Conservation (phyloP, 1,140 invertebrate species). For the Sinella curviseta region DNA sequence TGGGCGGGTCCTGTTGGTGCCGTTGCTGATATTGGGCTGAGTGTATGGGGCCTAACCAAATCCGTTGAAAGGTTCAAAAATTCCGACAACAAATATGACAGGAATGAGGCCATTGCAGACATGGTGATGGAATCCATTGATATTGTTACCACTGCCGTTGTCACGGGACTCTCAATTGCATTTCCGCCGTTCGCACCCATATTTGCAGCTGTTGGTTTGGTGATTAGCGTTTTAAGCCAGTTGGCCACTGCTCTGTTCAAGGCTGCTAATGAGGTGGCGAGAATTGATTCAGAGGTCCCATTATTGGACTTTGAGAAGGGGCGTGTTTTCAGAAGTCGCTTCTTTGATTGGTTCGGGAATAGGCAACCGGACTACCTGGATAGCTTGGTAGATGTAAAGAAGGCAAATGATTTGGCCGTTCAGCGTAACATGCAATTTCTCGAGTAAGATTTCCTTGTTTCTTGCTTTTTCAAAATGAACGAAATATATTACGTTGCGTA, state of each 20-base stretch:
- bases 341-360: not conserved
- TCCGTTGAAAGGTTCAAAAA: not conserved
- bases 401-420: constrained; percentile 16
- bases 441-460: not conserved
- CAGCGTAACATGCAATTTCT: not conserved
- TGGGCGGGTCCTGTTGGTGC: constrained; percentile 25
- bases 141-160: constrained; percentile 11
- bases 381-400: not conserved
- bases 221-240: not conserved
- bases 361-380: not conserved
- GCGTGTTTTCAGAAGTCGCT: not conserved
- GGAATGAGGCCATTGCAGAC: constrained; percentile 31
- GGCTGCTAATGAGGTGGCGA: constrained; percentile 10
- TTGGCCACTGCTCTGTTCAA: not conserved
- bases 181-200: constrained; percentile 24
- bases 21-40: constrained; percentile 24
- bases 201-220: constrained; percentile 6
- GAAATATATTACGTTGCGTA: not conserved
- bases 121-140: constrained; percentile 18
- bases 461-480: constrained; percentile 13
- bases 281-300: constrained; percentile 9
- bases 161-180: not conserved
- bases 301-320: constrained; percentile 24
- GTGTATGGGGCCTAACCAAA: not conserved
- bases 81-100: not conserved